These are phyloP conservation scores for Drosophila miranda DNA, from an alignment of 1,140 invertebrate species.

Conservation along the genomic window DNA sequence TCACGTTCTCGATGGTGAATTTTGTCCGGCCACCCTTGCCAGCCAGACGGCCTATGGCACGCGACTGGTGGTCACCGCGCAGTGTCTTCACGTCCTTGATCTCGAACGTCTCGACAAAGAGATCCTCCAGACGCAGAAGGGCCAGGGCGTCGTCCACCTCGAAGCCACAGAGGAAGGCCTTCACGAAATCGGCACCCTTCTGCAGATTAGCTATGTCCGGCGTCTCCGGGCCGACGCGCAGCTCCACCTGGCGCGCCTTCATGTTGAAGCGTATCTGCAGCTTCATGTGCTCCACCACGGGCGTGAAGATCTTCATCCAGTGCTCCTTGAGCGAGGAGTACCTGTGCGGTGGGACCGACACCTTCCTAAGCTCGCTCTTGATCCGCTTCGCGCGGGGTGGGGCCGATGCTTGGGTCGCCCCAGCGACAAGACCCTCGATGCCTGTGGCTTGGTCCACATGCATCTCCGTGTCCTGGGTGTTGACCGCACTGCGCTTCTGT, in stretches of 20 bases:
- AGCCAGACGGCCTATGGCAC: constrained; percentile 97
- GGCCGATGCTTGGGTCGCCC: constrained; percentile 62
- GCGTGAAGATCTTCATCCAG: constrained; percentile 98
- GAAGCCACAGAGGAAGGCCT: constrained; percentile 98
- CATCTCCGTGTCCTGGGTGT: constrained; percentile 82
- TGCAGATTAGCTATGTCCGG: constrained; percentile 95
- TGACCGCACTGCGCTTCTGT: constrained; percentile 82
- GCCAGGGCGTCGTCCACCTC: constrained; percentile 98
- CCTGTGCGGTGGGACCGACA: constrained; percentile 87
- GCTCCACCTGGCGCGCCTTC: constrained; percentile 88
- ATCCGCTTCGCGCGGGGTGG: constrained; percentile 83
- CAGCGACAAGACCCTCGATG: constrained; percentile 83
- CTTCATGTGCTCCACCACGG: constrained; percentile 97
- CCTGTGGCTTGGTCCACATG: constrained; percentile 86
- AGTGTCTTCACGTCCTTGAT: constrained; percentile 98
- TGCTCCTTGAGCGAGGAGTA: constrained; percentile 97
- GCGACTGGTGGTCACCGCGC: constrained; percentile 96
- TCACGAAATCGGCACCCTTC: constrained; percentile 99
- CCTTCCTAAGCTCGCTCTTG: constrained; percentile 86
- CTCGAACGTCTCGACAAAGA: constrained; percentile 99
- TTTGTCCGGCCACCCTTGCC: constrained; percentile 99
- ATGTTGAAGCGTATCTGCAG: constrained; percentile 98
- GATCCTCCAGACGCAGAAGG: constrained; percentile 96
- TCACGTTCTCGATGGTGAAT: constrained; percentile 99
- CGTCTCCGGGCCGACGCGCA: constrained; percentile 86